Percentiles rank a stretch among this genome's conserved stretches.
Conservation (phyloP, 2,113 vertebrate genomes). For the Macheiramphus alcinus region DNA sequence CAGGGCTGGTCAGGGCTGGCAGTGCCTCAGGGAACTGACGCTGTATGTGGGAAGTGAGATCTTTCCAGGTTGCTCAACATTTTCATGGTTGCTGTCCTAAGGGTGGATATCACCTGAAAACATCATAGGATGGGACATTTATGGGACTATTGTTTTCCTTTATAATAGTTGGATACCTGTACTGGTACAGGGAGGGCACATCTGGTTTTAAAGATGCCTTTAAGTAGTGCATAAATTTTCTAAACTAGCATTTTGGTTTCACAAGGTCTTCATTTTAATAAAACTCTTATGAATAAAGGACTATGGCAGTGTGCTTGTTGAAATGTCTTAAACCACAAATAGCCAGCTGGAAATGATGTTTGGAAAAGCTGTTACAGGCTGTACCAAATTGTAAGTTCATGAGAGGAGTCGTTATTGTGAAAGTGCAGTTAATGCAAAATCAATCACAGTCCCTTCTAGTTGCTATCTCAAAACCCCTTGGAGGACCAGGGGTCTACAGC, state of each 20-base stretch:
- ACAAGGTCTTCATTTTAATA: neutral
- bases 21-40: neutral
- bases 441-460: neutral
- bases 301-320: neutral
- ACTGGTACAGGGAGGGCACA: neutral
- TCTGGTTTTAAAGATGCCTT: neutral
- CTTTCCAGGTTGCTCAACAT: neutral
- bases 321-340: neutral
- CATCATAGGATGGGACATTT: neutral
- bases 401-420: neutral
- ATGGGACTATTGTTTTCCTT: neutral
- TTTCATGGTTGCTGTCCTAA: neutral
- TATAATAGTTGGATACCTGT: neutral
- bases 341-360: neutral
- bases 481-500: neutral
- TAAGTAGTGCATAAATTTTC: neutral
- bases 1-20: neutral
- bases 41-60: neutral
- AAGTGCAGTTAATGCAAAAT: neutral
- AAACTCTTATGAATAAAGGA: neutral
- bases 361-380: neutral
- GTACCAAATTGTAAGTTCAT: neutral
- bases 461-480: neutral
- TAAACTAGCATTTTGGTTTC: neutral
- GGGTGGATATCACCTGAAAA: neutral